Evolutionary conservation across 2,797 vertebrate genomes (phyloP).

Genomic region (Holocentrus rufus): DNA sequence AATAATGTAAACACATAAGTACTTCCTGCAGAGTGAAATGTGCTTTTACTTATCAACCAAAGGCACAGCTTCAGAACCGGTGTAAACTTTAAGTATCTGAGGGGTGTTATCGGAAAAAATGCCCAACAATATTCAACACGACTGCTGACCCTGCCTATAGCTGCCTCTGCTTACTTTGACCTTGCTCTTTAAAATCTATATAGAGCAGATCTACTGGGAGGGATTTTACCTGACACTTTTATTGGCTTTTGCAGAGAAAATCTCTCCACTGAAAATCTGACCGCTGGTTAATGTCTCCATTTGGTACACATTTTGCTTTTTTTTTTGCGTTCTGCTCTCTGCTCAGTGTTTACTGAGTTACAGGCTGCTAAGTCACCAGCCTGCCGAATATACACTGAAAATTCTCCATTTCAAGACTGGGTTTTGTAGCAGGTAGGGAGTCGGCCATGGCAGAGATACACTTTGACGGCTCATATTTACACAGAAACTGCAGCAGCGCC

Average conservation of each 20-base stretch:
- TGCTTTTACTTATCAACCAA: too few relatives aligned
- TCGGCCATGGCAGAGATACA: constrained; percentile 16
- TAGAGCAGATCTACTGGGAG: constrained; percentile 29
- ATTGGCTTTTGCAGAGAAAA: constrained; percentile 37
- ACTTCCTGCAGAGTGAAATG: too few relatives aligned
- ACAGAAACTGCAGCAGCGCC: constrained; percentile 40
- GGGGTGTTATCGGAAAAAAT: too few relatives aligned
- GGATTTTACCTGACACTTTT: constrained; percentile 34
- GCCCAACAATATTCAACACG: neutral
- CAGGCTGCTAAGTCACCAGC: too few relatives aligned
- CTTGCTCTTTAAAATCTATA: constrained; percentile 31
- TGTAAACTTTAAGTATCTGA: neutral
- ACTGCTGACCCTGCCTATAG: constrained; percentile 15
- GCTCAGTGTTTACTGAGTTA: too few relatives aligned
- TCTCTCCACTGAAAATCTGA: constrained; percentile 21
- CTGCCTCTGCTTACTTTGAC: constrained; percentile 16
- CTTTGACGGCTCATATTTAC: constrained; percentile 58
- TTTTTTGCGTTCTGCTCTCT: too few relatives aligned
- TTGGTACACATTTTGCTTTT: constrained; percentile 5
- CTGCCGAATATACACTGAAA: too few relatives aligned
- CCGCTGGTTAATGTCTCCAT: constrained; percentile 30
- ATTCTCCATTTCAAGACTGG: neutral
- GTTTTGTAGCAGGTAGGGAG: constrained; percentile 31
- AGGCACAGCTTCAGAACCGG: neutral
- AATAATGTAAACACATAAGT: neutral